Conservation (phyloP, 2,113 vertebrate genomes). For the Probosciger aterrimus region DNA sequence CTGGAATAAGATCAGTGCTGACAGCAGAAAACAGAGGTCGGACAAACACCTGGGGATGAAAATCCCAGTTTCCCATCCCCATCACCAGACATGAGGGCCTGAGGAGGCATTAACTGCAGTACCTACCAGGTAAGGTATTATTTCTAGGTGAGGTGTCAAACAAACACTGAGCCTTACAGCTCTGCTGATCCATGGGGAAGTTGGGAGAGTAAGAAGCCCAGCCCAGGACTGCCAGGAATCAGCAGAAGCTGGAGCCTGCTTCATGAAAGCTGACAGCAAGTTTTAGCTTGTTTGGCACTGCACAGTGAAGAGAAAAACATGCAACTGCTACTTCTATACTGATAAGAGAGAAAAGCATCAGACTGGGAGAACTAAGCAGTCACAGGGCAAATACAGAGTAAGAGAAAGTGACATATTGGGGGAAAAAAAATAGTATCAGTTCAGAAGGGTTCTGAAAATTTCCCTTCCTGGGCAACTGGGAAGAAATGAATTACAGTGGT, state of each 20-base stretch:
- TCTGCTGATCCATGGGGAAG: background rate
- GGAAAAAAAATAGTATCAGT: background rate
- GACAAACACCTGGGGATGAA: background rate
- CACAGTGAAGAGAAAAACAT: background rate
- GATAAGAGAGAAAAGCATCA: background rate
- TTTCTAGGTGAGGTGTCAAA: background rate
- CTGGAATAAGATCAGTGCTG: background rate
- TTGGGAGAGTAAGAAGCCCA: rapidly evolving
- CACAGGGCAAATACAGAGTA: background rate
- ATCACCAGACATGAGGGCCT: background rate
- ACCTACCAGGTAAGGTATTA: background rate
- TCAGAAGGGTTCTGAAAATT: background rate
- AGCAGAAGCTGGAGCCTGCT: background rate
- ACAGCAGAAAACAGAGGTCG: background rate
- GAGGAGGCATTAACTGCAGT: background rate
- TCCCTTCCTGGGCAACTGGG: background rate
- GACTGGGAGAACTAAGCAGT: background rate
- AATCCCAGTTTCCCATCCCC: background rate
- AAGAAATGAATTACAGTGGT: background rate
- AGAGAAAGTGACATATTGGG: background rate
- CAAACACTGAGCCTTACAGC: background rate
- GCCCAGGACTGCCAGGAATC: background rate
- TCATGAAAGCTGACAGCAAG: background rate
- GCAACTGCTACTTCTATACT: background rate
- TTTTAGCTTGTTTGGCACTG: background rate